These are phyloP conservation scores for Ditula angustiorana DNA, from an alignment of 2,888 invertebrate genomes.

Conservation along the genomic window DNA sequence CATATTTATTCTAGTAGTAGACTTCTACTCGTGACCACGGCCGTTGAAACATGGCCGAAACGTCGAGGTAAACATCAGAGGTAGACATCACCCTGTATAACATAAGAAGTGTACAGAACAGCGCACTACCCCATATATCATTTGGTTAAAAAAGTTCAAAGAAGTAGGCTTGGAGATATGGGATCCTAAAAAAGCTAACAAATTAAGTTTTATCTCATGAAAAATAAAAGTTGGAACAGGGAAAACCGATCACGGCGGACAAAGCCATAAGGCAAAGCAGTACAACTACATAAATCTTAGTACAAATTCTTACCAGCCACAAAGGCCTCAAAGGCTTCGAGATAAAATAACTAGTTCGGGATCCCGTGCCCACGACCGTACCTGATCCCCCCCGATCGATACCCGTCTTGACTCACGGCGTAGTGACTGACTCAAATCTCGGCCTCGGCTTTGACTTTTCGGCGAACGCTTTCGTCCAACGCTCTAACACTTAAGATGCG, in stretches of 20 bases:
- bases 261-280: conserved; percentile 35
- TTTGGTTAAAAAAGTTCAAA: background rate
- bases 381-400: conserved; percentile 31
- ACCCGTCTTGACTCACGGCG: conserved; percentile 12
- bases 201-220: conserved; percentile 27
- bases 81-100: no score
- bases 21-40: no score
- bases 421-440: conserved; percentile 19
- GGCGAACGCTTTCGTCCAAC: background rate
- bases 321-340: conserved; percentile 28
- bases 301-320: conserved; percentile 34
- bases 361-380: conserved; percentile 13
- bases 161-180: background rate
- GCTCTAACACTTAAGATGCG: no score
- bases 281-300: conserved; percentile 38
- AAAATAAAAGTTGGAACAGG: conserved; percentile 26
- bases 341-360: conserved; percentile 39
- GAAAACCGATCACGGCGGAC: conserved; percentile 18
- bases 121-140: background rate
- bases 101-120: no score
- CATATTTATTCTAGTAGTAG: no score
- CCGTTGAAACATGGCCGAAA: no score
- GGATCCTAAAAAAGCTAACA: conserved; percentile 27
- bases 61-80: no score
- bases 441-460: conserved; percentile 16